phyloP scores from a whole-genome alignment of 2,113 vertebrate genomes.

The Rousettus leschenaultii region DNA sequence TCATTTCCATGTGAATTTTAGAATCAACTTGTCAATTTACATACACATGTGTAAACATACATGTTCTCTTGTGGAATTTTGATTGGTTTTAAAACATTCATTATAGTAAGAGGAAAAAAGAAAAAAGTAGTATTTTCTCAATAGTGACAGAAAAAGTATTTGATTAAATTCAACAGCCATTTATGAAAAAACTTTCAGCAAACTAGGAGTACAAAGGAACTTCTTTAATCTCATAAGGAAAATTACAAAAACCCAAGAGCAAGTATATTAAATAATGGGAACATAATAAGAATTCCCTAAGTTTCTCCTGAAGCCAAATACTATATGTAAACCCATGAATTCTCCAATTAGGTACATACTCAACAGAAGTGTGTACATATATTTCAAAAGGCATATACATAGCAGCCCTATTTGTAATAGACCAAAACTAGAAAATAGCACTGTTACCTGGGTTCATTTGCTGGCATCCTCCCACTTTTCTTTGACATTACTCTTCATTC shows the following conservation, averaged over 20 bases:
- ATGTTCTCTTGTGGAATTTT: neutral
- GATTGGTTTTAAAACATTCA: neutral
- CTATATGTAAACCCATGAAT: neutral
- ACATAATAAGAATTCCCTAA: neutral
- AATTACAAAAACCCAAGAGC: neutral
- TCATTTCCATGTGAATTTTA: slow-evolving; percentile 31
- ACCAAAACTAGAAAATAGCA: neutral
- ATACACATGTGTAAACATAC: neutral
- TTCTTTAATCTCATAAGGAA: neutral
- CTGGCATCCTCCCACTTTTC: neutral
- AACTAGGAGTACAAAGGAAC: neutral
- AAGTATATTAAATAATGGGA: neutral
- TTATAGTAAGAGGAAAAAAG: neutral
- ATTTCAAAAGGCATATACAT: neutral
- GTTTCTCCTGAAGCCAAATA: neutral
- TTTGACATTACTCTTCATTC: neutral
- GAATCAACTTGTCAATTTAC: neutral
- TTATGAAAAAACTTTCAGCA: neutral
- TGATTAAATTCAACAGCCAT: neutral
- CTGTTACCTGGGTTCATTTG: neutral
- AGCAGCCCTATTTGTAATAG: neutral
- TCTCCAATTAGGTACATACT: neutral
- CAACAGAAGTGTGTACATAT: neutral
- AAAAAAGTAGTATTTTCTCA: neutral
- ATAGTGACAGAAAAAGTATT: neutral